These are phyloP conservation scores for Willowsia nigromaculata DNA, from an alignment of 2,888 invertebrate species.

Conservation along the genomic window DNA sequence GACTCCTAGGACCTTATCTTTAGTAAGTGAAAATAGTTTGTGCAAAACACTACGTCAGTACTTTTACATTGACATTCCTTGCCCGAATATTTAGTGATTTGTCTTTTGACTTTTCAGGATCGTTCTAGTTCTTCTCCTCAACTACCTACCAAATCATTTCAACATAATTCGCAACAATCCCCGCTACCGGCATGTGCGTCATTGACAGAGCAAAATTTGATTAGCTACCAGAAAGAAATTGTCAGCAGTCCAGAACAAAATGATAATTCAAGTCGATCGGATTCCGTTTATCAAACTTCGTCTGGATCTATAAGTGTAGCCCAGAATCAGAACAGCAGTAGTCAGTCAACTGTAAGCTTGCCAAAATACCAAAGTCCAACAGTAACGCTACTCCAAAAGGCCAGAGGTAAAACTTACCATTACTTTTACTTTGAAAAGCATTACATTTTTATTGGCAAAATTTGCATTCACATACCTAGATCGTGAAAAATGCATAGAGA, in stretches of 20 bases:
- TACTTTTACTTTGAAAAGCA: not conserved
- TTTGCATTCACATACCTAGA: not conserved
- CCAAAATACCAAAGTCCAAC: constrained; percentile 93
- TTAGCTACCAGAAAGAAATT: constrained; percentile 60
- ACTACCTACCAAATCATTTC: constrained; percentile 53
- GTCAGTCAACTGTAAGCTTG: constrained; percentile 80
- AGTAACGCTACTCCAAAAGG: constrained; percentile 92
- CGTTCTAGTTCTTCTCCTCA: constrained; percentile 74
- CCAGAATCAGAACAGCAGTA: constrained; percentile 69
- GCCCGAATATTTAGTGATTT: not conserved
- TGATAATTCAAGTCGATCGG: constrained; percentile 70
- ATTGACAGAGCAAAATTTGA: constrained; percentile 49
- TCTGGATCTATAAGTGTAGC: constrained; percentile 67
- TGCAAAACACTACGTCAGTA: no score
- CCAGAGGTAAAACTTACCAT: constrained; percentile 85
- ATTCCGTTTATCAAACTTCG: constrained; percentile 68
- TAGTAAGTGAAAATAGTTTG: constrained; percentile 72
- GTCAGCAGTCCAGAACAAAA: constrained; percentile 72
- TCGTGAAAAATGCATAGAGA: no score
- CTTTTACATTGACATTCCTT: no score
- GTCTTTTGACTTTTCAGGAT: constrained; percentile 58
- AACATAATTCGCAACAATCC: constrained; percentile 29
- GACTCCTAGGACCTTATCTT: constrained; percentile 79
- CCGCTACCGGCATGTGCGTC: constrained; percentile 47
- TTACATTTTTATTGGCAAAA: no score